These are phyloP conservation scores for Gymnobelideus leadbeateri DNA, from an alignment of 2,113 vertebrate species.

Conservation along the genomic window DNA sequence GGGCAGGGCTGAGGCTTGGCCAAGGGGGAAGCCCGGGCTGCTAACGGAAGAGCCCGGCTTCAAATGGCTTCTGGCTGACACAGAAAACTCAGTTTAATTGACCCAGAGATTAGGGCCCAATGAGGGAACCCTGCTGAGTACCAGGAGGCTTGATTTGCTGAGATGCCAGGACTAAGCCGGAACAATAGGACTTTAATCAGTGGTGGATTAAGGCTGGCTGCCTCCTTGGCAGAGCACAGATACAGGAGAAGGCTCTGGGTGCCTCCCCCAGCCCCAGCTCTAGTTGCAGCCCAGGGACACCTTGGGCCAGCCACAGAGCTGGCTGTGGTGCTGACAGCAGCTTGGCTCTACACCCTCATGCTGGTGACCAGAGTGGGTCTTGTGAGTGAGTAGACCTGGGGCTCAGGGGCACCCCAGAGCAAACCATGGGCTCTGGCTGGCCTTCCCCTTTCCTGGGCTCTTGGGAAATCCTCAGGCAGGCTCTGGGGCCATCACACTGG, in stretches of 20 bases:
- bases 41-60: conserved; percentile 3
- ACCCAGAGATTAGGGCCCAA: conserved; percentile 71
- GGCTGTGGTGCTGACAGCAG: rapidly evolving
- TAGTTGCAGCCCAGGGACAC: too few species aligned
- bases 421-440: background rate
- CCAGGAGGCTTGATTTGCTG: conserved; percentile 10
- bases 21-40: too few species aligned
- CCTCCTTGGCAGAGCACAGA: too few species aligned
- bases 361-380: too few species aligned
- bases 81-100: conserved; percentile 75
- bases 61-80: conserved; percentile 67
- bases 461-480: background rate
- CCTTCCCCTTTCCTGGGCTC: too few species aligned
- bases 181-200: conserved; percentile 82
- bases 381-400: too few species aligned
- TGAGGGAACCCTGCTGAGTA: conserved; percentile 73
- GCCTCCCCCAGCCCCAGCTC: too few species aligned
- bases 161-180: conserved; percentile 75
- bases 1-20: too few species aligned
- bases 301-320: background rate
- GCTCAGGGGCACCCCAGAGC: background rate
- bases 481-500: too few species aligned
- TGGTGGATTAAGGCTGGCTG: conserved; percentile 52
- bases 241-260: too few species aligned
- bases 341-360: too few species aligned